phyloP scores from a whole-genome alignment of 2,797 vertebrate species.

The Psittacula derbiana region DNA sequence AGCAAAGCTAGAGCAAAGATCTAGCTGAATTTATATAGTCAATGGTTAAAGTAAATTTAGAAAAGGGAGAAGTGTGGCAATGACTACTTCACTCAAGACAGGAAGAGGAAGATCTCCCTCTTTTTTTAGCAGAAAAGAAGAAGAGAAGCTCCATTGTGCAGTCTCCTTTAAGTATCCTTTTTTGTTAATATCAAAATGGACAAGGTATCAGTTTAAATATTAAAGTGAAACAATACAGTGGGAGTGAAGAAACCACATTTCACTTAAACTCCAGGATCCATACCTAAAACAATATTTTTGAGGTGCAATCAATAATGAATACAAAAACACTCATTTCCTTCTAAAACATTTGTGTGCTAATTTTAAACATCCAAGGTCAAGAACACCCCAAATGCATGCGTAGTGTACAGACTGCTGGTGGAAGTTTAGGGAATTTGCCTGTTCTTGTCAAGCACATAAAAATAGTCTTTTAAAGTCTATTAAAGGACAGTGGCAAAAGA shows the following conservation, averaged over 20 bases:
- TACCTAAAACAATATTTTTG: neutral
- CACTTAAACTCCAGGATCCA: neutral
- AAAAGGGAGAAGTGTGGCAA: neutral
- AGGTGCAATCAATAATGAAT: slow-evolving; percentile 25
- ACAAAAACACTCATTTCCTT: neutral
- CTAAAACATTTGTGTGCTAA: neutral
- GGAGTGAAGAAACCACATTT: neutral
- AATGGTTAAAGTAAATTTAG: neutral
- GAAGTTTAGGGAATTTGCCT: neutral
- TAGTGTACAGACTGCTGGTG: neutral
- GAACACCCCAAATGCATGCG: neutral
- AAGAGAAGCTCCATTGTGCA: neutral
- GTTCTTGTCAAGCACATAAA: neutral
- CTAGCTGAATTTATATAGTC: neutral
- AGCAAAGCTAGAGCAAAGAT: neutral
- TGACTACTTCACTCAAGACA: neutral
- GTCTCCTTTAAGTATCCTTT: neutral
- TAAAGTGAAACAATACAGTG: neutral
- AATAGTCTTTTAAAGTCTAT: neutral
- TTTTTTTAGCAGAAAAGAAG: neutral
- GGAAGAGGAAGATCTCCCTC: slow-evolving; percentile 22
- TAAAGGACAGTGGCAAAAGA: neutral
- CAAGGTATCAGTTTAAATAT: neutral
- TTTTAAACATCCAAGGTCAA: neutral
- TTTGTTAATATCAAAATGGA: neutral